phyloP scores from a whole-genome alignment of 2,888 invertebrate species.

The Marronus borbonicus region DNA sequence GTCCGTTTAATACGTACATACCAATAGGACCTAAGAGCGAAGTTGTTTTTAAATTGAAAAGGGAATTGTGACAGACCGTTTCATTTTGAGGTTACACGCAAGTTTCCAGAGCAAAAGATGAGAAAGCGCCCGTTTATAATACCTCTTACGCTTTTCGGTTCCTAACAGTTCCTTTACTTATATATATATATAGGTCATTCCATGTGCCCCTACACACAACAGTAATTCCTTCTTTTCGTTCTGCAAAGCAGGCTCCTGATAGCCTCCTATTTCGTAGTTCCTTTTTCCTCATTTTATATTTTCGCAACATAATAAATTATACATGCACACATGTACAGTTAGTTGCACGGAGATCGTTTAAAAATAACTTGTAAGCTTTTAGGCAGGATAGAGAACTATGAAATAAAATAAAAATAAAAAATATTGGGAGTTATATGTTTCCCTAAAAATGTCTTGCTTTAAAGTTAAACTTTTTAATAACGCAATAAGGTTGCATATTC shows the following conservation, averaged over 20 bases:
- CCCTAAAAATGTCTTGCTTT: no score
- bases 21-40: background rate
- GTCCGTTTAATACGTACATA: background rate
- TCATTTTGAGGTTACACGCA: conserved; percentile 1
- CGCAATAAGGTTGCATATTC: no score
- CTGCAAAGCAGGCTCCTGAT: background rate
- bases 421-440: no score
- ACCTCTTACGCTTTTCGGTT: background rate
- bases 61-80: conserved; percentile 31
- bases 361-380: no score
- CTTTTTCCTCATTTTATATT: no score
- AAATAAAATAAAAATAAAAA: no score
- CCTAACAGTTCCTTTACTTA: background rate
- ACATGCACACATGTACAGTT: no score
- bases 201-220: background rate
- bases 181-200: background rate
- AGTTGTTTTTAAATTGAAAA: conserved; percentile 34
- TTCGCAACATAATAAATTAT: no score
- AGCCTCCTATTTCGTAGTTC: no score
- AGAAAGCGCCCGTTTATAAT: conserved; percentile 13
- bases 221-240: conserved; percentile 6
- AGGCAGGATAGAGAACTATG: no score
- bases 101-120: background rate
- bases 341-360: no score
- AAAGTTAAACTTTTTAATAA: no score